Base-by-base conservation (phyloP, 2,113 vertebrate species). In the Lepus americanus region DNA sequence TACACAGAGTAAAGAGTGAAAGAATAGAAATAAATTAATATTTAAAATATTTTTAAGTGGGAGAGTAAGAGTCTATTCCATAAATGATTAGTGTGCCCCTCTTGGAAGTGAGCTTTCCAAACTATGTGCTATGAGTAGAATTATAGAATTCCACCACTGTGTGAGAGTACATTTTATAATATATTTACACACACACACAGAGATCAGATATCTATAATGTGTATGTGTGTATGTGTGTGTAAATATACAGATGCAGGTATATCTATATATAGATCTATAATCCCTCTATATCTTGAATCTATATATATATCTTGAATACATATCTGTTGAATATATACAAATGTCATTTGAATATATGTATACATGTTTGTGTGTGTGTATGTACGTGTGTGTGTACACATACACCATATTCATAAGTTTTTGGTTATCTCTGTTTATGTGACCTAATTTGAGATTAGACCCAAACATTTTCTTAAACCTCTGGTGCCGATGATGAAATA, bases 371-470 rank as follows among this genome's bases (percentile, higher is more conserved):
- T 64, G n/a, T 39, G 11, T 78, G 23, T 80, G 31, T 82, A 55
- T 70, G 79, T 61, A 55, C 27, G 44, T 53, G 36, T 70, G 51
- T 44, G 64, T 63, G 33, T 1, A 51, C 4, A 70, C 3, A 53
- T 27, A 92, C 0, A 86, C 20, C 11, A 8, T 39, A 90, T 31
- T 63, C 64, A 82, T 64, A 70, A 53, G n/a, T 44, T 67, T 96
- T 94, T 63, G 31, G n/a, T 92, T 95, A 82, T 90, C 64, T 90
- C 63, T 97, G n/a, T 94, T 96, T 81, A 90, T 61, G 79, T 94
- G 59, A 96, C 94, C 66, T 95, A 86, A 94, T 84, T 80, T 84
- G 80, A 95, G 53, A 81, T 87, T n/a, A 95, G 76, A 67, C 70
- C 36, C 77, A 90, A 83, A 92, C 20, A 53, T 92, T 90, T 84